Base-by-base conservation (phyloP, 2,113 vertebrate species). In the Drymodes brunneopygia region DNA sequence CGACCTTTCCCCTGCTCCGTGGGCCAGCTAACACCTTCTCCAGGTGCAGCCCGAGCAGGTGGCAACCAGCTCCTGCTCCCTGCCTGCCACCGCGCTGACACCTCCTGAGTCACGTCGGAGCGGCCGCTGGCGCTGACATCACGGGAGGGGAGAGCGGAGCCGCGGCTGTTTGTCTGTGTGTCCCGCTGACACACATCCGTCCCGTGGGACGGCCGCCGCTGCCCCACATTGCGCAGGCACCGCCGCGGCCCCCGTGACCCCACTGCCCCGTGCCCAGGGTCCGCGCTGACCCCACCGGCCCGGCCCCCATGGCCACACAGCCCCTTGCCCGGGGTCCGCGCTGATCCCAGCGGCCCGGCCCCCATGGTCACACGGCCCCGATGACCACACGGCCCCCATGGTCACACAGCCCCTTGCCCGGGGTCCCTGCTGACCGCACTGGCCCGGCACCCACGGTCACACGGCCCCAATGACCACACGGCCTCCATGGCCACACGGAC, bases 121-220 rank as follows among this genome's bases (percentile, higher is more conserved):
- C 16, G 2, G 92, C 67, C 2, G 28, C 74, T 4, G 77, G 66
- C 88, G 8, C 69, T 93, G 95, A 90, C 90, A 94, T 86, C 92
- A 71, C 35, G 81, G 90, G 27, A 82, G 81, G 38, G 1, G 5
- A 11, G 61, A 53, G 74, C 24, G 36, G 89, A 35, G 72, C 89
- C 0, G 35, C 4, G 73, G 3, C 70, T 36, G 50, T 17, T 21
- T 62, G 70, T 64, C 29, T 18, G 38, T 18, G 38, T 53, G 78
- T 38, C 44, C 78, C 20, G 8, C n/a, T 94, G 94, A 95, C 92
- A 90, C 90, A 95, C 88, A 92, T 93, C 96, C 85, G 60, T 56
- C 28, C 33, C 6, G 24, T 6, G 84, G 90, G 71, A 57, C 22
- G 22, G 48, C 47, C 81, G 7, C 10, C 5, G 24, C 73, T 62